A percentile compares a stretch with the other conserved stretches of the same genome.
Conservation (phyloP, 2,113 vertebrate species). For the Pituophis catenifer region DNA sequence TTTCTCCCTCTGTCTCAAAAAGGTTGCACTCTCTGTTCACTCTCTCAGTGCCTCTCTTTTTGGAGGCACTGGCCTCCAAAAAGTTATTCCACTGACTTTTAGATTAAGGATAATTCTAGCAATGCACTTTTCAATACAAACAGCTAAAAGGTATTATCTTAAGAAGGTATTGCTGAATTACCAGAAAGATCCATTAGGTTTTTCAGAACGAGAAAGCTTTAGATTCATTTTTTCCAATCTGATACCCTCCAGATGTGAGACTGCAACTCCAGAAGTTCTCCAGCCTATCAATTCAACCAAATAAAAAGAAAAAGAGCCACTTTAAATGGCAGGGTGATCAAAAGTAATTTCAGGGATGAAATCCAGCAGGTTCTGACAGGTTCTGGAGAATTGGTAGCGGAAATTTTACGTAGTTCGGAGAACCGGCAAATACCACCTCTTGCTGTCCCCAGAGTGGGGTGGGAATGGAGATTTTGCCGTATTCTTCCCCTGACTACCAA, state of each 20-base stretch:
- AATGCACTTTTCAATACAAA: not conserved
- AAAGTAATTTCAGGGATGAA: not conserved
- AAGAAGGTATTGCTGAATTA: not conserved
- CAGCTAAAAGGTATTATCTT: not conserved
- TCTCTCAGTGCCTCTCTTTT: too few relatives aligned
- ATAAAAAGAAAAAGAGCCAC: not conserved
- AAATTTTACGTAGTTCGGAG: too few relatives aligned
- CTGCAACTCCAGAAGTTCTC: not conserved
- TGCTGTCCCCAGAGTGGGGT: too few relatives aligned
- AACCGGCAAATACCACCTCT: too few relatives aligned
- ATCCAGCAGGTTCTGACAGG: too few relatives aligned
- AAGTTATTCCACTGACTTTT: not conserved
- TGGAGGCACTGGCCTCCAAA: not conserved
- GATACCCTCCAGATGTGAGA: not conserved
- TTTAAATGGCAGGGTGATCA: too few relatives aligned
- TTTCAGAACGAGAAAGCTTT: not conserved
- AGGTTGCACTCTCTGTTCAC: conserved; percentile 6
- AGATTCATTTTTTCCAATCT: not conserved
- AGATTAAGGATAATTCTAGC: not conserved
- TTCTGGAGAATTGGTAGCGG: too few relatives aligned
- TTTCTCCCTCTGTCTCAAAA: not conserved
- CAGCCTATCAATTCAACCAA: not conserved
- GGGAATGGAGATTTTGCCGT: too few relatives aligned
- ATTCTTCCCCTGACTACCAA: too few relatives aligned
- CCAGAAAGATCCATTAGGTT: not conserved